Conservation (phyloP, 2,888 invertebrate genomes). For the Busseola fusca region DNA sequence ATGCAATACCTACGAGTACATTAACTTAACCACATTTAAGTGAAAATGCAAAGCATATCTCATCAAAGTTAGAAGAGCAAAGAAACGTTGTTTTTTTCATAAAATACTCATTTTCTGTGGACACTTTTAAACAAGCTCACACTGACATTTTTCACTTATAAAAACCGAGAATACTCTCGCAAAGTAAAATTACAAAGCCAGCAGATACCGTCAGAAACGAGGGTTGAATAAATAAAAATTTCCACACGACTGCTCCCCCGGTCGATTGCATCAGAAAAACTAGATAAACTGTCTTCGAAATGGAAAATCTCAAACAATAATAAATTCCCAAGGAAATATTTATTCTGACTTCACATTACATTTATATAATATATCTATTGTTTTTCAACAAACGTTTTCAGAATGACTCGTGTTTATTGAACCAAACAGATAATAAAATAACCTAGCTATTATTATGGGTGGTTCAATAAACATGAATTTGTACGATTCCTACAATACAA, state of each 20-base stretch:
- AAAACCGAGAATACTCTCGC: slow-evolving; percentile 17
- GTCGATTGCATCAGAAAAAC: slow-evolving; percentile 25
- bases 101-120: slow-evolving; percentile 15
- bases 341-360: slow-evolving; percentile 35
- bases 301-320: slow-evolving; percentile 15
- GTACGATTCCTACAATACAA: slow-evolving; percentile 15
- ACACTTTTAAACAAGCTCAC: slow-evolving; percentile 23
- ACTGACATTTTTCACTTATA: slow-evolving; percentile 30
- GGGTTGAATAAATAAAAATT: slow-evolving; percentile 45
- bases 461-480: slow-evolving; percentile 19
- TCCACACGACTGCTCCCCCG: slow-evolving; percentile 31
- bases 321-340: slow-evolving; percentile 41
- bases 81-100: slow-evolving; percentile 24
- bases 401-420: slow-evolving; percentile 11
- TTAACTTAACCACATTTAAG: background rate
- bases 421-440: slow-evolving; percentile 11
- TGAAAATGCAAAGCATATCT: slow-evolving; percentile 13
- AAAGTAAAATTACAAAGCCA: slow-evolving; percentile 26
- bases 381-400: slow-evolving; percentile 16
- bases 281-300: slow-evolving; percentile 5
- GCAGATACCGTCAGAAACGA: slow-evolving; percentile 30
- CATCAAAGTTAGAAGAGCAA: slow-evolving; percentile 1
- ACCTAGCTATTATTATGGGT: slow-evolving; percentile 9
- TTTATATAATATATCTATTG: slow-evolving; percentile 17
- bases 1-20: background rate